Conservation (phyloP, 2,113 vertebrate species). For the Nesospiza acunhae region DNA sequence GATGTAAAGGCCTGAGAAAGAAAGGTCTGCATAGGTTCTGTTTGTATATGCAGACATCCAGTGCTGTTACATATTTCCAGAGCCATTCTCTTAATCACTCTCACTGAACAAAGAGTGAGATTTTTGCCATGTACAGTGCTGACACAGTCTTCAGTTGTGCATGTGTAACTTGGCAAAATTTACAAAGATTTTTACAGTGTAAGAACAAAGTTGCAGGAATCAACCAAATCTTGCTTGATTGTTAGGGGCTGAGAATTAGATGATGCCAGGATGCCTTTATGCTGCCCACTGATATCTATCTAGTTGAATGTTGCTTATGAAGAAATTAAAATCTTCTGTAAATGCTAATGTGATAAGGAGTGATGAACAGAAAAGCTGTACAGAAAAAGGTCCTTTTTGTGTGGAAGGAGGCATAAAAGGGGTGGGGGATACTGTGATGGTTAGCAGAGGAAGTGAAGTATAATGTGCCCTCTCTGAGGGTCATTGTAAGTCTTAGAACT, state of each 20-base stretch:
- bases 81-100: background rate
- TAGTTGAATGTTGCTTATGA: background rate
- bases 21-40: background rate
- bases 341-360: background rate
- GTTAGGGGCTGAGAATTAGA: background rate
- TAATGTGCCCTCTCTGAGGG: background rate
- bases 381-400: background rate
- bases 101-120: background rate
- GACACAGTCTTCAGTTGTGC: background rate
- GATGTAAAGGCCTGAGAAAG: background rate
- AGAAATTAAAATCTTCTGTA: background rate
- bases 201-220: background rate
- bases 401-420: background rate
- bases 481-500: background rate
- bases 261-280: background rate
- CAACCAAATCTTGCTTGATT: background rate
- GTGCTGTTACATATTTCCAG: background rate
- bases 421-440: background rate
- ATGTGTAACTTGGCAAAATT: background rate
- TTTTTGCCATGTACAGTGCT: background rate
- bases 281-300: background rate
- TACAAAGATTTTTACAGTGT: accelerated
- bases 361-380: background rate
- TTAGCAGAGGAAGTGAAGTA: background rate
- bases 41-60: background rate